Evolutionary conservation across 2,113 vertebrate genomes (phyloP), one percentile per base, ranked within the genome.

Genomic region (Colius striatus): DNA sequence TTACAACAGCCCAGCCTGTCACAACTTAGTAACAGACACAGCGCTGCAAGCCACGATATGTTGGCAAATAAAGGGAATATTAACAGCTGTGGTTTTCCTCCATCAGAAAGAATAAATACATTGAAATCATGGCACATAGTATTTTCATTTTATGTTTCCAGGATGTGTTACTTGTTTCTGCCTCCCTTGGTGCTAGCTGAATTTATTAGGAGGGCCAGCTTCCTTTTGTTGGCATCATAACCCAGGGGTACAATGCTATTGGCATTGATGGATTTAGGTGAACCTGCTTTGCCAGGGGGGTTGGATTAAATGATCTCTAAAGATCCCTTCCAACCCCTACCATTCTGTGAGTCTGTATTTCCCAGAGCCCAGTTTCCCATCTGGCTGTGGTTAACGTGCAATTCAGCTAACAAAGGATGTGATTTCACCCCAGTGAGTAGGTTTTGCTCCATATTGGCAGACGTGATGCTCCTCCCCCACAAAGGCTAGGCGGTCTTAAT

Each of bases 391-490:
- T 23, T 6, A 21, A 34, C 10, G 1, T 11, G 38, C 62, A 13
- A 2, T 9, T 34, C 58, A 12, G 70, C 29, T 19, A 66, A 65
- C 87, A 72, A 78, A 84, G 70, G 84, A 80, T 13, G 70, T 0
- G 32, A 65, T 57, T 50, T 77, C 21, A 15, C 43, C 1, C 15
- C 0, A 5, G 5, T 16, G 58, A 21, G 16, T 4, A 34, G 2
- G 72, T 62, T 89, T 48, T 61, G 29, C 65, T 65, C 47, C 68
- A 2, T 53, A 6, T 15, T 5, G 78, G 94, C 87, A 94, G 93
- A 93, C 85, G 91, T 79, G 73, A 30, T 5, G 10, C 87, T 96
- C 85, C 95, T 86, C 94, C 94, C 91, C 58, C 91, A 95, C 95
- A 96, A 95, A 95, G 58, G n/a, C 66, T 32, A 11, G 66, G 86